Evolutionary conservation across 2,888 invertebrate species (phyloP).

Genomic region (Hirtodrosophila trivittata): DNA sequence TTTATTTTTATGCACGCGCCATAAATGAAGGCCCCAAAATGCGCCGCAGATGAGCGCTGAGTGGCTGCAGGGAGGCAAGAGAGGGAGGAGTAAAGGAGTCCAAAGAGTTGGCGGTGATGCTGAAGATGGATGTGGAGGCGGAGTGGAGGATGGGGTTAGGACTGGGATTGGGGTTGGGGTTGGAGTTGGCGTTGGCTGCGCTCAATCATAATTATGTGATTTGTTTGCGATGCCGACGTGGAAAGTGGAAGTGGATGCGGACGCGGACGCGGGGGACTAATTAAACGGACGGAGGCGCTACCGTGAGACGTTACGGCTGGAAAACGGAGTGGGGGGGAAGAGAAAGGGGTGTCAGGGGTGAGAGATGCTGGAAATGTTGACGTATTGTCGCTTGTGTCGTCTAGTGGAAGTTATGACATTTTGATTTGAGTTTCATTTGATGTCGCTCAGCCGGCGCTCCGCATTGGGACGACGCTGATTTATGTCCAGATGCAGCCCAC

Average conservation of each 20-base stretch:
- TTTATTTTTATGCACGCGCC: slow-evolving; percentile 75
- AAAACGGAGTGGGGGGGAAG: not conserved
- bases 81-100: not conserved
- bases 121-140: not conserved
- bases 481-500: slow-evolving; percentile 14
- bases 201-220: slow-evolving; percentile 83
- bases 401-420: slow-evolving; percentile 79
- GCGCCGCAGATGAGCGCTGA: slow-evolving; percentile 24
- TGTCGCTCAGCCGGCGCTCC: slow-evolving; percentile 68
- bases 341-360: slow-evolving; percentile 1
- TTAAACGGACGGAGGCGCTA: slow-evolving; percentile 60
- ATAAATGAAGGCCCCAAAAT: slow-evolving; percentile 71
- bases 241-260: not conserved
- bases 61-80: not conserved
- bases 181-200: slow-evolving; percentile 54
- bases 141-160: not conserved
- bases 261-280: slow-evolving; percentile 50
- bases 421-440: slow-evolving; percentile 81
- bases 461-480: slow-evolving; percentile 27
- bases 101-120: not conserved
- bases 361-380: slow-evolving; percentile 60
- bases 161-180: slow-evolving; percentile 9
- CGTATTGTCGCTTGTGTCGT: slow-evolving; percentile 81
- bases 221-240: slow-evolving; percentile 74
- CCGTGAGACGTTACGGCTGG: slow-evolving; percentile 41